Evolutionary conservation across 2,888 invertebrate species (phyloP).

Genomic region (Leucophora obtusa): DNA sequence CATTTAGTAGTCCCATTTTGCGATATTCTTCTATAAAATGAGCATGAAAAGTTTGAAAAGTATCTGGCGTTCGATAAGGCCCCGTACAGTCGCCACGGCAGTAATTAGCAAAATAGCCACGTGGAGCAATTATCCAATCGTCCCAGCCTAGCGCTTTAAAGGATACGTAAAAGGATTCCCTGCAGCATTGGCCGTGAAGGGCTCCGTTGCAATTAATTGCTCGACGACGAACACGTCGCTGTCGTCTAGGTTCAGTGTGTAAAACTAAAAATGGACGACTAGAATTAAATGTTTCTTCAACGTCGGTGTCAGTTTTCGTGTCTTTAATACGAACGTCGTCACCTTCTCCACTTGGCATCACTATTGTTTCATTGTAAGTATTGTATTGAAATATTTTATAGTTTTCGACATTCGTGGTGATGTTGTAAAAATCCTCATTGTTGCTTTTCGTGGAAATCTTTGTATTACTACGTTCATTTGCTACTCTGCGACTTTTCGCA

Average conservation of each 20-base stretch:
- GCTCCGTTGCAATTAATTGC: constrained; percentile 89
- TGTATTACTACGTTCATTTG: constrained; percentile 4
- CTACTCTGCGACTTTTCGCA: constrained; percentile 7
- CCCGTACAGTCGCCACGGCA: constrained; percentile 93
- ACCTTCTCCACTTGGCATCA: constrained; percentile 63
- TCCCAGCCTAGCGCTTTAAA: constrained; percentile 96
- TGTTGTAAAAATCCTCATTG: constrained; percentile 29
- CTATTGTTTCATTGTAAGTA: constrained; percentile 10
- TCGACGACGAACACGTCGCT: constrained; percentile 86
- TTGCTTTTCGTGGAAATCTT: constrained; percentile 2
- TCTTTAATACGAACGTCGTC: constrained; percentile 1
- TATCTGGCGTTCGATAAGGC: constrained; percentile 87
- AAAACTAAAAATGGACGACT: constrained; percentile 91
- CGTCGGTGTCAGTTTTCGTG: constrained; percentile 42
- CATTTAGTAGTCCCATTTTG: constrained; percentile 85
- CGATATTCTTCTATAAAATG: constrained; percentile 94
- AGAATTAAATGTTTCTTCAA: constrained; percentile 79
- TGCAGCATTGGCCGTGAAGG: constrained; percentile 86
- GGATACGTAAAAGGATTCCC: constrained; percentile 93
- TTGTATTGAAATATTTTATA: constrained; percentile 7
- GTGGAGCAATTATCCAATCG: constrained; percentile 95
- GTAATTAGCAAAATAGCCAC: constrained; percentile 95
- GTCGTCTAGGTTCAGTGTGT: constrained; percentile 84
- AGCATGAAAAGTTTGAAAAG: constrained; percentile 92
- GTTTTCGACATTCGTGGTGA: constrained; percentile 3